phyloP scores from a whole-genome alignment of 2,797 vertebrate genomes.

The Oophaga sylvatica region DNA sequence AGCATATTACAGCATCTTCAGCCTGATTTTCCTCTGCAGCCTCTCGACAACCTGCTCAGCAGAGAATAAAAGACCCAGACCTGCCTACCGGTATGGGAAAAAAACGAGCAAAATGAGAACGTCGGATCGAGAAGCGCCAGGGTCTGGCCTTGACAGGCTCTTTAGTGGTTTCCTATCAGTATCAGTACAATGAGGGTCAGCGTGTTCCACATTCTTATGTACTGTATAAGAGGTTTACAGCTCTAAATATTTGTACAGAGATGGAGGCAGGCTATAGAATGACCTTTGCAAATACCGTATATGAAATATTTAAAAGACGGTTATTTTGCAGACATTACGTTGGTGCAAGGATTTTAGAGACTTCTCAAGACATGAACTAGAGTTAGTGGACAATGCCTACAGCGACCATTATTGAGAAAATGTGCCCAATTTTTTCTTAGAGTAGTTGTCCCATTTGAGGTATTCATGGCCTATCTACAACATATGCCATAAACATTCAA shows the following conservation, averaged over 20 bases:
- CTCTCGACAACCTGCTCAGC: neutral
- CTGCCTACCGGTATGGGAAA: neutral
- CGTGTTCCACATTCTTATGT: constrained; percentile 15
- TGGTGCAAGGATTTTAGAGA: too few species aligned
- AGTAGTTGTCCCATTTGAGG: too few species aligned
- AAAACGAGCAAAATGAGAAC: neutral
- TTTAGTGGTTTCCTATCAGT: neutral
- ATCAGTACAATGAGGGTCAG: constrained; percentile 4
- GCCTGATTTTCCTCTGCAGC: neutral
- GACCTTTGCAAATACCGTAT: neutral
- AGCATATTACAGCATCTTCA: neutral
- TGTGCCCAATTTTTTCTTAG: too few species aligned
- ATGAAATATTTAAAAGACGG: neutral
- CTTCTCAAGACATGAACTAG: neutral
- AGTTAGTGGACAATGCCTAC: too few species aligned
- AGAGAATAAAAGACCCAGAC: neutral
- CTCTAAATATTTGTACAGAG: neutral
- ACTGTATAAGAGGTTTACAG: neutral
- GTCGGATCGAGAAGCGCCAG: neutral
- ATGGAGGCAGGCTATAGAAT: neutral
- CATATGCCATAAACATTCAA: too few species aligned
- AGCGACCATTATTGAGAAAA: too few species aligned
- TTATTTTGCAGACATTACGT: neutral
- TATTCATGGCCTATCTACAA: too few species aligned
- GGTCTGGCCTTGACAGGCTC: constrained; percentile 12